These are phyloP conservation scores for Hippotragus niger DNA, from an alignment of 2,113 vertebrate species.

Conservation along the genomic window DNA sequence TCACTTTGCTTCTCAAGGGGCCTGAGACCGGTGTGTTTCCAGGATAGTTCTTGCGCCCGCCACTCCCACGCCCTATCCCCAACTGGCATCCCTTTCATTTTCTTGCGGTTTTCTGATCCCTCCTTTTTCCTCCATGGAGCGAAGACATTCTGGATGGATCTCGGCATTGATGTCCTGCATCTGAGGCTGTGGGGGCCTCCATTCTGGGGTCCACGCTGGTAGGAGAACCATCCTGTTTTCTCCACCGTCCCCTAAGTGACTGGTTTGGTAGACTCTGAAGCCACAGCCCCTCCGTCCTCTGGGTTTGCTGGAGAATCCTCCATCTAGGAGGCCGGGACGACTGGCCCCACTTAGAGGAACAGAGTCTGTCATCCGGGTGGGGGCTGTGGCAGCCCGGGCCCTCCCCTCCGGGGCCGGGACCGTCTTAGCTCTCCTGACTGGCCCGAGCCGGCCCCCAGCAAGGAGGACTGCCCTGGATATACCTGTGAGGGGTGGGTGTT, in stretches of 20 bases:
- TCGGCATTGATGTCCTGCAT: not conserved
- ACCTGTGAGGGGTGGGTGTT: fast-evolving
- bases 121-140: not conserved
- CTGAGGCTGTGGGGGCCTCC: not conserved
- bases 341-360: not conserved
- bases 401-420: fast-evolving
- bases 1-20: not conserved
- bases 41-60: fast-evolving
- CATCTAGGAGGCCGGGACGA: not conserved
- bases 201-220: not conserved
- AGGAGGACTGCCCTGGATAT: not conserved
- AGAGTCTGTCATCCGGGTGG: not conserved
- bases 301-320: not conserved
- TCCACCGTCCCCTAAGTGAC: not conserved
- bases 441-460: not conserved
- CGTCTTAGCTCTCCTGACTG: not conserved
- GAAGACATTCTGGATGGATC: not conserved
- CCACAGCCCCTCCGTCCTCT: not conserved
- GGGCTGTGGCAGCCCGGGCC: fast-evolving
- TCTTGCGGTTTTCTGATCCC: not conserved
- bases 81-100: too few relatives aligned
- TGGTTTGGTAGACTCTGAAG: fast-evolving
- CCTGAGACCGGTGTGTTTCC: too few relatives aligned
- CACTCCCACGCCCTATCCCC: fast-evolving
- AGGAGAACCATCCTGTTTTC: not conserved